Evolutionary conservation across 2,888 invertebrate species (phyloP).

Genomic region (Yponomeuta cagnagella): DNA sequence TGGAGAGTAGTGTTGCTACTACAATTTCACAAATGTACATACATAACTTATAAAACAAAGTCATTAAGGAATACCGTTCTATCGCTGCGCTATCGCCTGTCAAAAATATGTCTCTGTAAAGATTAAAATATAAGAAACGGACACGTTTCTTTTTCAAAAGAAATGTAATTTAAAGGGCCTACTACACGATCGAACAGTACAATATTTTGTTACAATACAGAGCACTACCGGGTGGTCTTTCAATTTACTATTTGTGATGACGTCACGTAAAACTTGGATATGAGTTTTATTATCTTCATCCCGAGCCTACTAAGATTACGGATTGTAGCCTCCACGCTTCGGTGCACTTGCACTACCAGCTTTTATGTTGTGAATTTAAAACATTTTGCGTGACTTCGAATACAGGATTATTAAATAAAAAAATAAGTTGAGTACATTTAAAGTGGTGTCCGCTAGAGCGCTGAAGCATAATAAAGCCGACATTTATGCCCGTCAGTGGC

Average conservation of each 20-base stretch:
- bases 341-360: neutral
- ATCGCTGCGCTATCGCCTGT: too few relatives aligned
- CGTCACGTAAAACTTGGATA: conserved; percentile 3
- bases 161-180: too few relatives aligned
- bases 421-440: neutral
- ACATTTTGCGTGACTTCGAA: neutral
- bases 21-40: too few relatives aligned
- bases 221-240: neutral
- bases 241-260: conserved; percentile 3
- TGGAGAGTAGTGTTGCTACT: too few relatives aligned
- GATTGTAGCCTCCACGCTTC: neutral
- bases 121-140: too few relatives aligned
- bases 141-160: too few relatives aligned
- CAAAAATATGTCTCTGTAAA: too few relatives aligned
- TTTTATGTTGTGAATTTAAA: neutral
- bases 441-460: neutral
- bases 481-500: neutral
- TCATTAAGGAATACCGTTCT: too few relatives aligned
- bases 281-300: neutral
- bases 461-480: conserved; percentile 1
- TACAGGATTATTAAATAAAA: neutral
- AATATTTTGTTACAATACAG: neutral
- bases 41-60: too few relatives aligned
- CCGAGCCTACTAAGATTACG: neutral
- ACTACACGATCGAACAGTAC: neutral